These are phyloP conservation scores for Monochamus saltuarius DNA, from an alignment of 1,140 invertebrate species.

Conservation along the genomic window DNA sequence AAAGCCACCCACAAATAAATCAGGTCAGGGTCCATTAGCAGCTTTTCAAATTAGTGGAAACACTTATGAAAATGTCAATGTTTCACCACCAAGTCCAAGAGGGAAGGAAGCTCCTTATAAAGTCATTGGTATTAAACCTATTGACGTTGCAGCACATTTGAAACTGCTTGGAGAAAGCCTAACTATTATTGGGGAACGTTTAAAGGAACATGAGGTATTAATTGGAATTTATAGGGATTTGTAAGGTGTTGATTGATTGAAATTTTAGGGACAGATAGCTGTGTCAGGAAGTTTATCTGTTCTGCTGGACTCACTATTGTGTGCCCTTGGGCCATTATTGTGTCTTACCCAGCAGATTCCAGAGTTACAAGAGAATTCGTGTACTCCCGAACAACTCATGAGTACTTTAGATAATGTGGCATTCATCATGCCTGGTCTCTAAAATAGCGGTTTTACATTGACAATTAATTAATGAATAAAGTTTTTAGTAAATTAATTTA, in stretches of 20 bases:
- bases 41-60: constrained; percentile 54
- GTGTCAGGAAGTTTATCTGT: constrained; percentile 93
- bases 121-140: constrained; percentile 76
- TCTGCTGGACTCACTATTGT: constrained; percentile 91
- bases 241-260: constrained; percentile 1
- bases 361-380: constrained; percentile 67
- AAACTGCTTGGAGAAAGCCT: constrained; percentile 91
- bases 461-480: too few species aligned
- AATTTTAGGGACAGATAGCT: constrained; percentile 81
- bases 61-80: constrained; percentile 51
- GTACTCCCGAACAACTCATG: constrained; percentile 66
- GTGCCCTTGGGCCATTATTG: constrained; percentile 85
- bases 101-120: constrained; percentile 58
- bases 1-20: constrained; percentile 45
- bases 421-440: constrained; percentile 95
- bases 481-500: too few species aligned
- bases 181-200: constrained; percentile 86
- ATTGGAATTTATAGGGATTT: not conserved
- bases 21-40: constrained; percentile 47
- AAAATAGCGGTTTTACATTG: constrained; percentile 44
- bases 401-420: constrained; percentile 91
- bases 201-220: constrained; percentile 87
- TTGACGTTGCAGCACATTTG: constrained; percentile 91
- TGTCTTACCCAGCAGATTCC: constrained; percentile 85
- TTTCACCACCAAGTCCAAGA: constrained; percentile 55